Conservation (phyloP, 2,888 invertebrate genomes). For the Ctenicera cuprea region DNA sequence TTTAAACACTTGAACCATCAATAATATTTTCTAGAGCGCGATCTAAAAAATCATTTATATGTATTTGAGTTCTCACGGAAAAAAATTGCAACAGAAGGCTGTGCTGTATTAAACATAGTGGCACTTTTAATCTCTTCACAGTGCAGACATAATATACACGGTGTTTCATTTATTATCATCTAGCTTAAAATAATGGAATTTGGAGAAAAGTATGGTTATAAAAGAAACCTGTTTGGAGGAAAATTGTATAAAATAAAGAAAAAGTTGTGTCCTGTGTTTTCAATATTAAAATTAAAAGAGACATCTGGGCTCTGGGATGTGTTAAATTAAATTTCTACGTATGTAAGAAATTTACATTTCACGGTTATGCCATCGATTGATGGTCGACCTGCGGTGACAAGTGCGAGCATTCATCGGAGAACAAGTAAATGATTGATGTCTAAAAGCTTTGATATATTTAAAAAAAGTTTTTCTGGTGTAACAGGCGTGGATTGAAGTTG, state of each 20-base stretch:
- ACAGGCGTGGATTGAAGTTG: not conserved
- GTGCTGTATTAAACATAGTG: too few relatives aligned
- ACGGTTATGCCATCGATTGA: conserved; percentile 17
- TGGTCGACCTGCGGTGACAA: conserved; percentile 6
- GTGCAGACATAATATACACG: too few relatives aligned
- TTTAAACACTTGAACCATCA: not conserved
- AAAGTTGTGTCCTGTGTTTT: too few relatives aligned
- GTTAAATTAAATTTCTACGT: not conserved
- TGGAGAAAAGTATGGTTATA: too few relatives aligned
- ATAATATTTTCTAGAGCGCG: not conserved
- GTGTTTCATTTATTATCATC: too few relatives aligned
- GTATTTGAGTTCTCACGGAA: not conserved
- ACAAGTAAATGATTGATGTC: not conserved
- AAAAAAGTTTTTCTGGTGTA: not conserved
- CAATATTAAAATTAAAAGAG: too few relatives aligned
- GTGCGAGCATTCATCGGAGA: conserved; percentile 4
- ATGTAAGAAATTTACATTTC: not conserved
- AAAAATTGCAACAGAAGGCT: too few relatives aligned
- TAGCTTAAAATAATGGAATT: too few relatives aligned
- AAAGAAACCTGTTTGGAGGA: too few relatives aligned
- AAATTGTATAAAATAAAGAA: too few relatives aligned
- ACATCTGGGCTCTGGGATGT: too few relatives aligned
- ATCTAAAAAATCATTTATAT: not conserved
- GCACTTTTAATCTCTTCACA: too few relatives aligned
- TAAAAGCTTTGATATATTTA: not conserved